Evolutionary conservation across 2,113 vertebrate genomes (phyloP).

Genomic region (Phodopus roborovskii): DNA sequence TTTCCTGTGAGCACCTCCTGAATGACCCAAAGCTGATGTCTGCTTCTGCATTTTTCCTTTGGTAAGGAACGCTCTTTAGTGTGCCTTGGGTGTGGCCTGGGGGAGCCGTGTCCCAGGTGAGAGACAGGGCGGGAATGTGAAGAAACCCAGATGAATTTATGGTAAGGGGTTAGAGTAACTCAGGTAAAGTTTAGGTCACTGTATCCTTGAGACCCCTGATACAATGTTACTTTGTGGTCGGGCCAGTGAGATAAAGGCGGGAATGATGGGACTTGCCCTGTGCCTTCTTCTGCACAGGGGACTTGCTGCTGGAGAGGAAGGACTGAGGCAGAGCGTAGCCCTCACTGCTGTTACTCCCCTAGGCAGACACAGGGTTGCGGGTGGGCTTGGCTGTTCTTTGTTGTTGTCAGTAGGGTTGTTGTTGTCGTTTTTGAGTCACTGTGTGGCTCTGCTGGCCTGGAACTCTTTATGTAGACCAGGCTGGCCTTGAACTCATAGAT

Average conservation of each 20-base stretch:
- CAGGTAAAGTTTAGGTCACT: not conserved
- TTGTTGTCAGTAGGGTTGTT: not conserved
- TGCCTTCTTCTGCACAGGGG: not conserved
- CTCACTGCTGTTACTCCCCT: not conserved
- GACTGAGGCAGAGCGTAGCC: not conserved
- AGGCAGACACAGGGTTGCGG: not conserved
- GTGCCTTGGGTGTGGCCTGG: conserved; percentile 27
- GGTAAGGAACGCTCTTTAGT: not conserved
- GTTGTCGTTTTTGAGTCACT: not conserved
- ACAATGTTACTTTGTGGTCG: conserved; percentile 37
- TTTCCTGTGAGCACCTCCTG: not conserved
- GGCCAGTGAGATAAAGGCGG: not conserved
- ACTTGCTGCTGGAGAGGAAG: not conserved
- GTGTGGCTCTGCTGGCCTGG: not conserved
- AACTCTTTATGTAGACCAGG: not conserved
- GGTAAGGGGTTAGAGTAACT: not conserved
- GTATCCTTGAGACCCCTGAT: not conserved
- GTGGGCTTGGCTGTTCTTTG: not conserved
- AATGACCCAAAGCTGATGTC: not conserved
- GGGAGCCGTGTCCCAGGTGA: not conserved
- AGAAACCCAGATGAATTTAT: not conserved
- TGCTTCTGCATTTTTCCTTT: not conserved
- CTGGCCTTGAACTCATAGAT: not conserved
- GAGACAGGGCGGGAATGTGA: not conserved
- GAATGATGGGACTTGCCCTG: not conserved